These are phyloP conservation scores for Geococcyx californianus DNA, from an alignment of 2,113 vertebrate species.

Conservation along the genomic window DNA sequence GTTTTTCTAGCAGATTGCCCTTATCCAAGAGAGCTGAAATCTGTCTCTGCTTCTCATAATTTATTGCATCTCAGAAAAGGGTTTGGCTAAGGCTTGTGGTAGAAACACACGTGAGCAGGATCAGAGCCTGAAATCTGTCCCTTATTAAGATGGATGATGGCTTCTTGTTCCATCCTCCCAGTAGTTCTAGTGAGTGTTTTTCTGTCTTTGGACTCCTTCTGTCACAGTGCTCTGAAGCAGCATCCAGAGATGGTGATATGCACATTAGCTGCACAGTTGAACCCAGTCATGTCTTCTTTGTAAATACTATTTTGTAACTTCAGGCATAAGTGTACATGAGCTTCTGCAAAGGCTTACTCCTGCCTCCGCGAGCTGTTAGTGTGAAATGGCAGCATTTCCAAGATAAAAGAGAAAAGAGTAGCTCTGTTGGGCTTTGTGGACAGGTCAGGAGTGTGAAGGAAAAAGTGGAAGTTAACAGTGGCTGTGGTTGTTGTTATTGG, in stretches of 20 bases:
- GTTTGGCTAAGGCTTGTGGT: not conserved
- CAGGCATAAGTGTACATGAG: accelerated
- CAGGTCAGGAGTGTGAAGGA: not conserved
- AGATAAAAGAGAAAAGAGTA: not conserved
- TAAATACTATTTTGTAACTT: not conserved
- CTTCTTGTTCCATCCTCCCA: not conserved
- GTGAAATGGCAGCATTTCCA: not conserved
- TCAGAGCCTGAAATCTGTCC: not conserved
- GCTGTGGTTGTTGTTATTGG: not conserved
- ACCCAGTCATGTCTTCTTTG: not conserved
- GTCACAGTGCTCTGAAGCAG: not conserved
- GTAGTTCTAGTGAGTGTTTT: not conserved
- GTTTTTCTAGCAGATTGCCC: conserved; percentile 57
- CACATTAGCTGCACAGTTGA: not conserved
- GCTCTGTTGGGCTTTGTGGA: not conserved
- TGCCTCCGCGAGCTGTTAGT: not conserved
- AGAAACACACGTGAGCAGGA: not conserved
- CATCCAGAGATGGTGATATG: not conserved
- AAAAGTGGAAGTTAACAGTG: not conserved
- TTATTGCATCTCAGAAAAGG: conserved; percentile 22
- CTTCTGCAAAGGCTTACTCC: not conserved
- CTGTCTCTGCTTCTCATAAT: not conserved
- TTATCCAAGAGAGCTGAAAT: conserved; percentile 41
- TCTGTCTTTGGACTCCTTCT: not conserved
- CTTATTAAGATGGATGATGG: not conserved